Percentiles rank a stretch among this genome's conserved stretches.
phyloP scores from a whole-genome alignment of 1,140 invertebrate species.

The Ostrea denselamellosa region DNA sequence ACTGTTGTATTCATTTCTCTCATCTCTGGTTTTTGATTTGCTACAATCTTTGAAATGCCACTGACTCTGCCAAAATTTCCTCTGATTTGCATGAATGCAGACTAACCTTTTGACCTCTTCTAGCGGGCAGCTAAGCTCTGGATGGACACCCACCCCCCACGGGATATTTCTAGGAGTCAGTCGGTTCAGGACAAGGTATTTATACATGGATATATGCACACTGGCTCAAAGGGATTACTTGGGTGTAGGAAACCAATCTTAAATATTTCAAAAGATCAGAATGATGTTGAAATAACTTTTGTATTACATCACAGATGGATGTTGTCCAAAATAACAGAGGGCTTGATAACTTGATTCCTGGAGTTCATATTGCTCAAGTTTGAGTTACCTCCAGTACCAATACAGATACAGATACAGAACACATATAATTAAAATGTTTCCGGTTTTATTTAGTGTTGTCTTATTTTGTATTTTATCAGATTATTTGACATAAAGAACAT shows the following conservation, averaged over 20 bases:
- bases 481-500: not conserved
- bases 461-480: not conserved
- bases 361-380: no score
- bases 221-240: not conserved
- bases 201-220: not conserved
- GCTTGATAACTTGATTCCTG: no score
- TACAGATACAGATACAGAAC: no score
- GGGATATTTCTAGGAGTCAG: slow-evolving; percentile 69
- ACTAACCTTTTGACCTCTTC: slow-evolving; percentile 23
- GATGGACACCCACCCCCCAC: slow-evolving; percentile 68
- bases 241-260: not conserved
- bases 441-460: not conserved
- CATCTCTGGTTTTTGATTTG: not conserved
- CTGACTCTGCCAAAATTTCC: slow-evolving; percentile 41
- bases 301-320: no score
- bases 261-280: no score
- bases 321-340: no score
- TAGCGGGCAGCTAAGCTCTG: slow-evolving; percentile 71
- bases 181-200: slow-evolving; percentile 66
- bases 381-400: no score
- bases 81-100: slow-evolving; percentile 22
- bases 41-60: not conserved
- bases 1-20: not conserved
- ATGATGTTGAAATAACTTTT: no score
- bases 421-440: no score